These are phyloP conservation scores for Dolomedes plantarius DNA, from an alignment of 2,888 invertebrate species.

Conservation along the genomic window DNA sequence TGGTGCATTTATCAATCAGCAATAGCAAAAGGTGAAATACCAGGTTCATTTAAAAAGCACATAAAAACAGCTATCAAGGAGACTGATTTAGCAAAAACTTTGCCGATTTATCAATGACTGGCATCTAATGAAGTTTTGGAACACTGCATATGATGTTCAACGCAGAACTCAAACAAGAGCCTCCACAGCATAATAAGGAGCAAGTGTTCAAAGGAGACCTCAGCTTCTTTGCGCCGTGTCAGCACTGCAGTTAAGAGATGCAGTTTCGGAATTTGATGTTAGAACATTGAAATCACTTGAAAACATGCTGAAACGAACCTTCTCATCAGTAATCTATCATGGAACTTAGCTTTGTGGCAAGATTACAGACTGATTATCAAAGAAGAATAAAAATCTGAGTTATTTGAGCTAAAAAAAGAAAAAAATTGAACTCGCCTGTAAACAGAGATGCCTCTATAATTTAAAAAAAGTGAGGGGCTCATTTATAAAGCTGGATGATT, in stretches of 20 bases:
- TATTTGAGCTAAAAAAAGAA: neutral
- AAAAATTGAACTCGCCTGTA: slow-evolving; percentile 11
- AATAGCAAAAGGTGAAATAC: neutral
- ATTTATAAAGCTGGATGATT: neutral
- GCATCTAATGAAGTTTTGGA: neutral
- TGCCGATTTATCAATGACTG: slow-evolving; percentile 18
- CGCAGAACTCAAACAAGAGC: slow-evolving; percentile 25
- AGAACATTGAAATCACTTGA: slow-evolving; percentile 1
- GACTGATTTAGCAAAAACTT: neutral
- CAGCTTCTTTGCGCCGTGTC: neutral
- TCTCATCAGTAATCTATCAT: neutral
- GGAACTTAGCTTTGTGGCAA: neutral
- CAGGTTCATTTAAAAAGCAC: neutral
- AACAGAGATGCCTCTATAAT: neutral
- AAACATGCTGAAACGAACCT: neutral
- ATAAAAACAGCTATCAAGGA: neutral
- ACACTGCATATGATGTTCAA: neutral
- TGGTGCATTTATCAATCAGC: slow-evolving; percentile 13
- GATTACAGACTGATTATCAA: slow-evolving; percentile 9
- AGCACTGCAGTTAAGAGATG: neutral
- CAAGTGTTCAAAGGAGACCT: slow-evolving; percentile 18
- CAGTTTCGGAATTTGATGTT: slow-evolving; percentile 12
- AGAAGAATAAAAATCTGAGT: neutral
- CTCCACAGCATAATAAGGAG: slow-evolving; percentile 17
- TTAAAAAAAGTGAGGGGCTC: slow-evolving; percentile 20